Evolutionary conservation across 2,888 invertebrate species (phyloP).

Genomic region (Plebejus melissa): DNA sequence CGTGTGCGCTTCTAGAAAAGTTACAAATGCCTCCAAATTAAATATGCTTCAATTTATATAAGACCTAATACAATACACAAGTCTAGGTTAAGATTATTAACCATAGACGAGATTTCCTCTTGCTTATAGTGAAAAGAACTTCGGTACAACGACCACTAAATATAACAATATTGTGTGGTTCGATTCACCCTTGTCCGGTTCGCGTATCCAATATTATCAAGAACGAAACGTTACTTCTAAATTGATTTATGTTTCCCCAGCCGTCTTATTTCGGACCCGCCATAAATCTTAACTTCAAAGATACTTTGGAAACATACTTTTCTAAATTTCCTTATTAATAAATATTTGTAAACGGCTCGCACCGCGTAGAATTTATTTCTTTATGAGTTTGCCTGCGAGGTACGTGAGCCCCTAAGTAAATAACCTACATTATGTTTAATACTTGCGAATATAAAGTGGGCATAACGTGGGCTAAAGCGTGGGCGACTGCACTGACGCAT

Average conservation of each 20-base stretch:
- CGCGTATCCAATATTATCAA: neutral
- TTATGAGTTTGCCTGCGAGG: neutral
- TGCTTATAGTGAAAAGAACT: neutral
- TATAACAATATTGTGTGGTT: neutral
- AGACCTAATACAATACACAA: too few species aligned
- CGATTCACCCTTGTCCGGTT: neutral
- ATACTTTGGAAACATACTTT: neutral
- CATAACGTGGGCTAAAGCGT: neutral
- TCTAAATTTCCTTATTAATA: neutral
- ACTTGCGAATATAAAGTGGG: neutral
- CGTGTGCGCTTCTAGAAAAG: too few species aligned
- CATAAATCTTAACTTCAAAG: constrained; percentile 12
- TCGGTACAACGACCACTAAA: too few species aligned
- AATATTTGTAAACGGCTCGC: neutral
- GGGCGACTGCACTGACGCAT: neutral
- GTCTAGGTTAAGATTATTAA: too few species aligned
- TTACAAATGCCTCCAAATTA: too few species aligned
- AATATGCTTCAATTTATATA: too few species aligned
- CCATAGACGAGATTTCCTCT: too few species aligned
- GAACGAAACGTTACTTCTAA: constrained; percentile 1
- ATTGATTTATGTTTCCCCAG: constrained; percentile 13
- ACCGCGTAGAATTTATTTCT: neutral
- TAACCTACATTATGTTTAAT: neutral
- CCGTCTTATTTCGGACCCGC: constrained; percentile 10
- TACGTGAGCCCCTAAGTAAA: neutral